A percentile compares a stretch with the other conserved stretches of the same genome.
phyloP scores from a whole-genome alignment of 2,113 vertebrate genomes.

The Boulengeromyrus knoepffleri region DNA sequence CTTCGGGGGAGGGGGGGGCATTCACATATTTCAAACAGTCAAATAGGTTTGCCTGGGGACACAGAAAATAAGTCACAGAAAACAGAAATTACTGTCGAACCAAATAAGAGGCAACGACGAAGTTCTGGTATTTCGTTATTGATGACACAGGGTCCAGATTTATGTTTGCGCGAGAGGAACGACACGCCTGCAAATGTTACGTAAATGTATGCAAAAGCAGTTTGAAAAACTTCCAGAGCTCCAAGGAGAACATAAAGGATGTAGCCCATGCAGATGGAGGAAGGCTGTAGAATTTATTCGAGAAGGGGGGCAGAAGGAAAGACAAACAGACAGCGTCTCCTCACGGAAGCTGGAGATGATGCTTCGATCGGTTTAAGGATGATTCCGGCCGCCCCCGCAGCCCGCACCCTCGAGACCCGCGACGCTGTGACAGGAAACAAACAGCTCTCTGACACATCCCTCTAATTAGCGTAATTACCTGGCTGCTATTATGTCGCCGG shows the following conservation, averaged over 20 bases:
- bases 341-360: slow-evolving; percentile 44
- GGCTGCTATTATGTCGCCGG: slow-evolving; percentile 59
- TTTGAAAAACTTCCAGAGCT: neutral
- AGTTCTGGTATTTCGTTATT: neutral
- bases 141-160: neutral
- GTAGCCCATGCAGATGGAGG: neutral
- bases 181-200: neutral
- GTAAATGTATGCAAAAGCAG: neutral
- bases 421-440: slow-evolving; percentile 61
- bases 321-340: slow-evolving; percentile 33
- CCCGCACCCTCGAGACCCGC: slow-evolving; percentile 34
- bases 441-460: slow-evolving; percentile 61
- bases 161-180: neutral
- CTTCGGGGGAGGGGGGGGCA: neutral
- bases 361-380: slow-evolving; percentile 48
- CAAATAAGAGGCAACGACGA: neutral
- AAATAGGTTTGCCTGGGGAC: neutral
- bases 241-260: neutral
- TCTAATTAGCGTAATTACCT: slow-evolving; percentile 72
- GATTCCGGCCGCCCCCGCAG: slow-evolving; percentile 30
- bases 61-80: neutral
- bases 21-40: neutral
- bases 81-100: neutral
- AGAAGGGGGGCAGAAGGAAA: neutral
- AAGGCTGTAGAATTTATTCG: neutral